These are phyloP conservation scores for Cossypha heuglini DNA, from an alignment of 2,797 vertebrate species.

Conservation along the genomic window DNA sequence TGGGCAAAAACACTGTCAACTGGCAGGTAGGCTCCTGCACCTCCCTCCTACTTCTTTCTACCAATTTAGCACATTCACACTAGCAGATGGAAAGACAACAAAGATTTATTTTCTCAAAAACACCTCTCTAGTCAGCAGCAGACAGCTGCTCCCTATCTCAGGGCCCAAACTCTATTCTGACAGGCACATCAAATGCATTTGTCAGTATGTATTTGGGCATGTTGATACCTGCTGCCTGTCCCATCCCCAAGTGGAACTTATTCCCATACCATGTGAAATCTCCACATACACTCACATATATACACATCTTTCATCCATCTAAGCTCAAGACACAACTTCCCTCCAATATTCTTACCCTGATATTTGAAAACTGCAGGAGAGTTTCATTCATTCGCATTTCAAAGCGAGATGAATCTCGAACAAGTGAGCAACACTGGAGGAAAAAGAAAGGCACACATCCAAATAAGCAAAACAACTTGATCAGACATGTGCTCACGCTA, in stretches of 20 bases:
- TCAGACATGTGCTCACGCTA: not conserved
- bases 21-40: not conserved
- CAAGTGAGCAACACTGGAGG: not conserved
- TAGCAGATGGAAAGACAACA: not conserved
- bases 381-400: not conserved
- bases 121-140: conserved; percentile 10
- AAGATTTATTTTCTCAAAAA: conserved; percentile 37
- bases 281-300: not conserved
- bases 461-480: not conserved
- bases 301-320: not conserved
- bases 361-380: not conserved
- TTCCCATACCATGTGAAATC: not conserved
- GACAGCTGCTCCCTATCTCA: not conserved
- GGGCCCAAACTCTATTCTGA: not conserved
- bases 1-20: not conserved
- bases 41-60: not conserved
- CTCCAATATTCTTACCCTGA: not conserved
- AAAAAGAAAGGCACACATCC: not conserved
- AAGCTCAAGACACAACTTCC: not conserved
- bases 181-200: not conserved
- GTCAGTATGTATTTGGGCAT: not conserved
- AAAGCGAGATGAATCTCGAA: rapidly evolving
- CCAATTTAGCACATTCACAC: not conserved
- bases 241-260: not conserved
- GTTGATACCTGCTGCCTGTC: not conserved